Evolutionary conservation across 2,797 vertebrate species (phyloP).

Genomic region (Chloroceryle inda): DNA sequence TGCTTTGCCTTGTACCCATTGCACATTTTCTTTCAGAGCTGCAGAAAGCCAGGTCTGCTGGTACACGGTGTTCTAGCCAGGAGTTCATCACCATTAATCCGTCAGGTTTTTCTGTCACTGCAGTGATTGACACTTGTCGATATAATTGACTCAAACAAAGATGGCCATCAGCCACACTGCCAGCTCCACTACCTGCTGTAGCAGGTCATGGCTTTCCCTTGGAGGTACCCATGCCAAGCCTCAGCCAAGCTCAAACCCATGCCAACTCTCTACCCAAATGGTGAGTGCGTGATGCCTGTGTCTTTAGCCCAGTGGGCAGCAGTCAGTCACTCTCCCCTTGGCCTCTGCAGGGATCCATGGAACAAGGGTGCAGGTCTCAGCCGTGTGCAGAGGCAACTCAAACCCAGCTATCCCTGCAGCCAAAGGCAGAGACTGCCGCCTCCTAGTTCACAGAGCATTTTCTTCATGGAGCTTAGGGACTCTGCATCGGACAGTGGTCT

Average conservation of each 20-base stretch:
- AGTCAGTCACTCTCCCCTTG: rapidly evolving
- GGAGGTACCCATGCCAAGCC: background rate
- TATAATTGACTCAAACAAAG: background rate
- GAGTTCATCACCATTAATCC: background rate
- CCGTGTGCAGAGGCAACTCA: rapidly evolving
- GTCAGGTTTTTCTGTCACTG: background rate
- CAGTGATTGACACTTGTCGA: background rate
- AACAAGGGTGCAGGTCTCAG: background rate
- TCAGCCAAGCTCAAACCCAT: background rate
- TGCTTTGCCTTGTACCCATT: background rate
- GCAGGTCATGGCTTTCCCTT: background rate
- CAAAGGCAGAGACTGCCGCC: background rate
- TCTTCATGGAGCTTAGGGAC: background rate
- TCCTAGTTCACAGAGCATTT: background rate
- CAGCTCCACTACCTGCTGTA: background rate
- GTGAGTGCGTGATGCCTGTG: rapidly evolving
- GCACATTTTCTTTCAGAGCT: background rate
- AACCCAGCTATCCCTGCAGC: background rate
- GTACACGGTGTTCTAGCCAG: rapidly evolving
- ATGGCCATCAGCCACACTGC: background rate
- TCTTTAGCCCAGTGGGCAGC: background rate
- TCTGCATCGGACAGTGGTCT: background rate
- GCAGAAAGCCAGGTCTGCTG: background rate
- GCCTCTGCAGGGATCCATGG: background rate
- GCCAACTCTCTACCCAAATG: background rate